A percentile compares a stretch with the other conserved stretches of the same genome.
Conservation (phyloP, 2,888 invertebrate species). For the Galerucella calmariensis region DNA sequence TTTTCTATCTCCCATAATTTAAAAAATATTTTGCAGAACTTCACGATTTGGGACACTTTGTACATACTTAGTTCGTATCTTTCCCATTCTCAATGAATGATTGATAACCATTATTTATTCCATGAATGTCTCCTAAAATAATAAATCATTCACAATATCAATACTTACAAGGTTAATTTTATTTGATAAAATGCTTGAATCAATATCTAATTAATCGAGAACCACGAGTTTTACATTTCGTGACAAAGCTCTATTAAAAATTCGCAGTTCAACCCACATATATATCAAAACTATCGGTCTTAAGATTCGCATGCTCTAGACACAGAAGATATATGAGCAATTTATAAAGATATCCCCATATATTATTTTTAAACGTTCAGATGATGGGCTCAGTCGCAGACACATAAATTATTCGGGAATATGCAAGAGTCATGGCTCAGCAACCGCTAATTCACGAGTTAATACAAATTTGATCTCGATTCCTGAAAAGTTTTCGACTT, state of each 20-base stretch:
- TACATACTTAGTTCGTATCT: too few relatives aligned
- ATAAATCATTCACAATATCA: too few relatives aligned
- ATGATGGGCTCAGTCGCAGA: slow-evolving; percentile 55
- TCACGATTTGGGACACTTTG: too few relatives aligned
- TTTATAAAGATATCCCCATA: slow-evolving; percentile 58
- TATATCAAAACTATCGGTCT: slow-evolving; percentile 4
- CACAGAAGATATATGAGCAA: slow-evolving; percentile 35
- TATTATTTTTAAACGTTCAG: slow-evolving; percentile 58
- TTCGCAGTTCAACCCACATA: background rate
- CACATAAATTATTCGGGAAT: slow-evolving; percentile 57
- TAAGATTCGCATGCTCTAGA: slow-evolving; percentile 8
- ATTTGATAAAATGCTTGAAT: too few relatives aligned
- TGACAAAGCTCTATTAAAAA: slow-evolving; percentile 8
- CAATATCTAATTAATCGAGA: background rate
- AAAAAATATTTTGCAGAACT: too few relatives aligned
- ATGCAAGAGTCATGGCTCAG: slow-evolving; percentile 41
- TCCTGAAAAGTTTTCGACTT: too few relatives aligned
- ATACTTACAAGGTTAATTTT: too few relatives aligned
- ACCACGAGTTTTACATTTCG: background rate
- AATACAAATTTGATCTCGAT: slow-evolving; percentile 39
- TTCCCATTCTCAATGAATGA: too few relatives aligned
- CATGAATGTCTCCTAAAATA: too few relatives aligned
- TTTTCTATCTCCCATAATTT: too few relatives aligned
- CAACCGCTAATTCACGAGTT: slow-evolving; percentile 52
- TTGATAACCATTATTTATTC: too few relatives aligned